phyloP scores from a whole-genome alignment of 2,113 vertebrate genomes.

The Pipa parva region DNA sequence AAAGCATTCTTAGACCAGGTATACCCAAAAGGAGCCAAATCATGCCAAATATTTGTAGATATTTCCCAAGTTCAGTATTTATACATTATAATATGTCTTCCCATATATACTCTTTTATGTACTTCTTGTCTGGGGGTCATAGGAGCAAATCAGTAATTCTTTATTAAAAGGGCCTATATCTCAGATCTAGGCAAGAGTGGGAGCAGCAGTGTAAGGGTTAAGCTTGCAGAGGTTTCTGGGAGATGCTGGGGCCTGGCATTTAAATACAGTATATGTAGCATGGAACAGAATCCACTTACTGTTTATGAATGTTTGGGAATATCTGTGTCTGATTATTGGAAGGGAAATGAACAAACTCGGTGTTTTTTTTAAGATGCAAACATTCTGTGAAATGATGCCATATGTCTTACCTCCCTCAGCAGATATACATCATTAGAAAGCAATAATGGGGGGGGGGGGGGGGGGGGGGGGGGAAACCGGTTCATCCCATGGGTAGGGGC shows the following conservation, averaged over 20 bases:
- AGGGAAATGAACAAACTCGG: slow-evolving; percentile 1
- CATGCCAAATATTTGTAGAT: too few relatives aligned
- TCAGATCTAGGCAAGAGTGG: too few relatives aligned
- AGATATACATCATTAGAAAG: slow-evolving; percentile 25
- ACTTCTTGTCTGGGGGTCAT: too few relatives aligned
- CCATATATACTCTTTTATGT: too few relatives aligned
- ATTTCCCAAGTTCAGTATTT: too few relatives aligned
- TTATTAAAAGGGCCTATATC: too few relatives aligned
- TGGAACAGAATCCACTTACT: background rate
- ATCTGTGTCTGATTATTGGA: slow-evolving; percentile 11
- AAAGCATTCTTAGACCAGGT: too few relatives aligned
- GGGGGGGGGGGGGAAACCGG: background rate
- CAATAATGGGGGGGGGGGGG: background rate
- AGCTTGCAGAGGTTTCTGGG: background rate
- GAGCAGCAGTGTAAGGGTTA: background rate
- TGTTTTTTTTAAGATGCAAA: slow-evolving; percentile 7
- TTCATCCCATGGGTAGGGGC: background rate
- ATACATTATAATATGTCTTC: too few relatives aligned
- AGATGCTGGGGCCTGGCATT: background rate
- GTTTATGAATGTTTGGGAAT: slow-evolving; percentile 7
- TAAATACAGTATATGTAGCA: slow-evolving; percentile 1
- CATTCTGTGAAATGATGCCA: background rate
- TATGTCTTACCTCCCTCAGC: background rate
- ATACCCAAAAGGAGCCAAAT: too few relatives aligned
- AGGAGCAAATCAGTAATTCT: too few relatives aligned